phyloP scores from a whole-genome alignment of 2,113 vertebrate species.

The Macaca fascicularis region T2T-MFA8v1.1 NC_088380.1:87086501-87087000 shows the following conservation, averaged over 20 bases:
- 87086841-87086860: background rate
- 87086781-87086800: conserved; percentile 37
- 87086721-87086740: background rate
- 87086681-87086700: background rate
- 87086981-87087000: background rate
- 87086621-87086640: background rate
- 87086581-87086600: background rate
- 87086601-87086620: background rate
- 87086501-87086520: background rate
- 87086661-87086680: background rate
- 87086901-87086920: background rate
- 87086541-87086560: background rate
- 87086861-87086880: conserved; percentile 24
- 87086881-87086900: background rate
- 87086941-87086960: conserved; percentile 28
- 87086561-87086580: background rate
- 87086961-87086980: background rate
- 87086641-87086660: background rate
- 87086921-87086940: background rate
- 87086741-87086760: background rate
- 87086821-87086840: conserved; percentile 13
- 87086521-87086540: background rate
- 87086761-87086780: background rate
- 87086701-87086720: conserved; percentile 18
- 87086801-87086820: background rate